Percentiles rank a stretch among this genome's conserved stretches.
Evolutionary conservation across 2,888 invertebrate species (phyloP).

Genomic region (Deilephila elpenor): DNA sequence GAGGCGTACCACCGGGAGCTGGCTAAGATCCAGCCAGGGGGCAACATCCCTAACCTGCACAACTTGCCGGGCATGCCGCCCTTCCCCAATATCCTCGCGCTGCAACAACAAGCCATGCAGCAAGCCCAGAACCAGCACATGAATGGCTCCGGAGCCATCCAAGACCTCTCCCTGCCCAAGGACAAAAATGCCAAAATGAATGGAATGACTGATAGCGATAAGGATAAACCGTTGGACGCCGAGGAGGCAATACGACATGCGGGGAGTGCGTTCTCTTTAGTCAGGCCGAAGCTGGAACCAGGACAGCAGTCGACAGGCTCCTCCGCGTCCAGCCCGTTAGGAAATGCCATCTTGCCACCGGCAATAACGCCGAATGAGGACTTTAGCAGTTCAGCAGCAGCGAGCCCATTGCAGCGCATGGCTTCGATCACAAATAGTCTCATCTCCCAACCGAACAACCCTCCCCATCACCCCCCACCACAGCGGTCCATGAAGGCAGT

Average conservation of each 20-base stretch:
- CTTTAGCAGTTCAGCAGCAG: constrained; percentile 91
- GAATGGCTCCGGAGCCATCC: constrained; percentile 88
- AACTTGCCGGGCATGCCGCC: constrained; percentile 83
- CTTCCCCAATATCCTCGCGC: constrained; percentile 88
- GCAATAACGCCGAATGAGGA: constrained; percentile 93
- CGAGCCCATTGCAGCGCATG: constrained; percentile 98
- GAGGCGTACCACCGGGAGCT: constrained; percentile 97
- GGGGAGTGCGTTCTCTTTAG: constrained; percentile 94
- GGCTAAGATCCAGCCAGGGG: constrained; percentile 91
- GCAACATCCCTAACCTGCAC: constrained; percentile 85
- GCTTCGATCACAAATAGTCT: constrained; percentile 98
- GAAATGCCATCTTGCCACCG: constrained; percentile 94
- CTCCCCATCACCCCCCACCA: constrained; percentile 92
- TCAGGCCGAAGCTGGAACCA: constrained; percentile 93
- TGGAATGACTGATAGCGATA: constrained; percentile 88
- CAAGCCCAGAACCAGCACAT: constrained; percentile 81
- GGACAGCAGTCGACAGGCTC: constrained; percentile 90
- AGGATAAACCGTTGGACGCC: constrained; percentile 85
- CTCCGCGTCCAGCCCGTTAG: constrained; percentile 92
- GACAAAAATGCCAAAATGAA: constrained; percentile 87
- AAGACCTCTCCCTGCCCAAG: constrained; percentile 94
- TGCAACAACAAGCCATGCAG: constrained; percentile 87
- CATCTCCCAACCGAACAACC: constrained; percentile 94
- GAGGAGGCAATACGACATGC: constrained; percentile 91
- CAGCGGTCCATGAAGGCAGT: constrained; percentile 98